Percentiles rank a stretch among this genome's conserved stretches.
phyloP scores from a whole-genome alignment of 2,797 vertebrate species.

The Pagetopsis macropterus region DNA sequence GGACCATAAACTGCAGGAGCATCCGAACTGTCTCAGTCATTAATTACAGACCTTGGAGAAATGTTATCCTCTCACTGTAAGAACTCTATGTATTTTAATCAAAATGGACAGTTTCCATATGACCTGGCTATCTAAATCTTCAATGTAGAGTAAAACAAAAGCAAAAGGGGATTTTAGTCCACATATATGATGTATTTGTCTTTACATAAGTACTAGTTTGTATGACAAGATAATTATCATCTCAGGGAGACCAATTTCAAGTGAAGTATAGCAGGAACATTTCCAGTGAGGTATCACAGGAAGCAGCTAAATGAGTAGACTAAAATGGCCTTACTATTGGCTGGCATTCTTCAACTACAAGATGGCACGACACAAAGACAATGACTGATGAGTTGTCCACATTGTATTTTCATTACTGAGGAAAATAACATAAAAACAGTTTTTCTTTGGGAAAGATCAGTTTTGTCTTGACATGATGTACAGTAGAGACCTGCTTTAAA shows the following conservation, averaged over 20 bases:
- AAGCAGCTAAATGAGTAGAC: conserved; percentile 32
- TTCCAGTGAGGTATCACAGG: not conserved
- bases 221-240: conserved; percentile 11
- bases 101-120: not conserved
- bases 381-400: not conserved
- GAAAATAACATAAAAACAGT: not conserved
- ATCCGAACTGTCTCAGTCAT: conserved; percentile 43
- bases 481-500: not conserved
- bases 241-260: not conserved
- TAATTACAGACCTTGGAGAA: conserved; percentile 57
- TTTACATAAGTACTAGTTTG: conserved; percentile 2
- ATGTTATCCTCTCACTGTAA: conserved; percentile 26
- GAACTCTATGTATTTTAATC: conserved; percentile 21
- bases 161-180: not conserved
- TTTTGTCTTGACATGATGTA: not conserved
- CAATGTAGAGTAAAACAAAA: not conserved
- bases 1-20: conserved; percentile 57
- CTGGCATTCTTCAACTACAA: not conserved
- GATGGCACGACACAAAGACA: not conserved
- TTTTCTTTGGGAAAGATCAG: not conserved
- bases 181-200: conserved; percentile 4
- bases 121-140: conserved; percentile 6
- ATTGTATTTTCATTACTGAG: not conserved
- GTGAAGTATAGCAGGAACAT: conserved; percentile 8
- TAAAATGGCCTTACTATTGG: not conserved